phyloP scores from a whole-genome alignment of 92 coral and sea anemone species.

The Porites lobata region DNA sequence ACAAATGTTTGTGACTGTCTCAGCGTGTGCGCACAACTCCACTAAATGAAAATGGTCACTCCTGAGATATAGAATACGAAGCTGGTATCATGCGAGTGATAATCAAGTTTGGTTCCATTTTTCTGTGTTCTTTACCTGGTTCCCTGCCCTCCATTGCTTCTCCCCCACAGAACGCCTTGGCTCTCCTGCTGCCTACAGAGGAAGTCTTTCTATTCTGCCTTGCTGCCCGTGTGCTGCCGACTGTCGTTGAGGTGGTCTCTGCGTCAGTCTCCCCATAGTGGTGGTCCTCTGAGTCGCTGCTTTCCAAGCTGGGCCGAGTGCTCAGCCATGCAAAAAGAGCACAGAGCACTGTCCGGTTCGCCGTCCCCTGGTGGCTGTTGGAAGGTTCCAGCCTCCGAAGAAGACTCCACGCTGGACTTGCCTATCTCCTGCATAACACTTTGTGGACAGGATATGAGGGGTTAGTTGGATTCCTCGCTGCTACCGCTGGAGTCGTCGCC shows the following conservation, averaged over 20 bases:
- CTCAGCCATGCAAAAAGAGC: background rate
- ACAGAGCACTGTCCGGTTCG: background rate
- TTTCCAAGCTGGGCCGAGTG: background rate
- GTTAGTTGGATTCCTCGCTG: background rate
- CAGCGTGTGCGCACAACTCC: no score
- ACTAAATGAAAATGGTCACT: background rate
- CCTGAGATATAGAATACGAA: no score
- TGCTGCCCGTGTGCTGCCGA: background rate
- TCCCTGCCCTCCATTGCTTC: no score
- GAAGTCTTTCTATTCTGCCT: background rate
- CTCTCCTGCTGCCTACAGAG: background rate
- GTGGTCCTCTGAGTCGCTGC: background rate
- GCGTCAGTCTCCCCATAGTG: background rate
- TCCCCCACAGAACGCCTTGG: background rate
- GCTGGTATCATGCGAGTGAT: no score
- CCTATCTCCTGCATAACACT: background rate
- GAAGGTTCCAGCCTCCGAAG: no score
- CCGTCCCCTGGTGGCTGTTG: no score
- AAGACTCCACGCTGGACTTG: background rate
- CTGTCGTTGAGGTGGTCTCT: no score
- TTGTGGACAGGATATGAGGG: background rate
- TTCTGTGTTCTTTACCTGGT: background rate
- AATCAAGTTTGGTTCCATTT: no score
- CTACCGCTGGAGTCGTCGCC: background rate
- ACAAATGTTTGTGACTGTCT: background rate